Conservation (phyloP, 2,797 vertebrate genomes). For the Okamejei kenojei region DNA sequence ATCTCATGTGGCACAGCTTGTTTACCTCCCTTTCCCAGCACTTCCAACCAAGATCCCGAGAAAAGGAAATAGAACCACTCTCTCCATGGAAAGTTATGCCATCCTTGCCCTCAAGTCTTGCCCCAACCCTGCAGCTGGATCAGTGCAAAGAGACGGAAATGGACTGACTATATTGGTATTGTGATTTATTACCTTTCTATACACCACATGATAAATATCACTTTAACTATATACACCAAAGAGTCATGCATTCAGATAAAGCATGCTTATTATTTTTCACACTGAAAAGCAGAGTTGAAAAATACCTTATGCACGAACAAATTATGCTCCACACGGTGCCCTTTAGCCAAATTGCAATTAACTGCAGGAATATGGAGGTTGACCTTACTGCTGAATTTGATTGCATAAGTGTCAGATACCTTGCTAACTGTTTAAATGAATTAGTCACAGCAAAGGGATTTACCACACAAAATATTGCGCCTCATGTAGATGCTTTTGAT, state of each 20-base stretch:
- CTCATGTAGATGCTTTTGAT: no score
- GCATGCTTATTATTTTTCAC: background rate
- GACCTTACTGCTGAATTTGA: background rate
- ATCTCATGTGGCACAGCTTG: background rate
- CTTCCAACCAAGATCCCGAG: background rate
- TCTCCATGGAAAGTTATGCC: background rate
- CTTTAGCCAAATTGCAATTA: constrained; percentile 27
- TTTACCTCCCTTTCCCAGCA: background rate
- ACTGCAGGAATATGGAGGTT: constrained; percentile 9
- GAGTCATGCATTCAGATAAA: background rate
- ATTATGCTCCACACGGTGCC: background rate
- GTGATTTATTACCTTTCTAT: no score
- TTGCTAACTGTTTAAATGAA: constrained; percentile 7
- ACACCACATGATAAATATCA: background rate
- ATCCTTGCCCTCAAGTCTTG: background rate
- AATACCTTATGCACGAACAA: background rate
- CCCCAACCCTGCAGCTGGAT: background rate
- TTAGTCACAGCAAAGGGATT: constrained; percentile 22
- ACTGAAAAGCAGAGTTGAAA: background rate
- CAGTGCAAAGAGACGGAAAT: background rate
- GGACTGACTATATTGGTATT: background rate
- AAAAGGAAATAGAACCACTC: background rate
- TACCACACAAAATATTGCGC: background rate
- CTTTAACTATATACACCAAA: background rate
- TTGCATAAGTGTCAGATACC: background rate